Evolutionary conservation across 2,797 vertebrate species (phyloP).

Genomic region (Oceanodroma leucorhoa): DNA sequence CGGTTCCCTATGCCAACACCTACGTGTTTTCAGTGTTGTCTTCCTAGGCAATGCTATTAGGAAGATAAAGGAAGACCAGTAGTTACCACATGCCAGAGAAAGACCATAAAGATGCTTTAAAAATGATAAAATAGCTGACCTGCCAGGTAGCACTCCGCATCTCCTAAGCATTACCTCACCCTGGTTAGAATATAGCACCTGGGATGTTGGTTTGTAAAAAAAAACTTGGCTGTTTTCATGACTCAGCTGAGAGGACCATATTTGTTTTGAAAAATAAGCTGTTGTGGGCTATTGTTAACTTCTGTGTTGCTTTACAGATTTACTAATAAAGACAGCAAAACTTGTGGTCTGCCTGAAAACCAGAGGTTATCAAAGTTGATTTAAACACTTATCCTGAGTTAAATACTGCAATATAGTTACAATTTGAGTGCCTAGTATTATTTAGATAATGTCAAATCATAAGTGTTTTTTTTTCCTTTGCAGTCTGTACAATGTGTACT

Average conservation of each 20-base stretch:
- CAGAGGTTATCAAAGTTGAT: conserved; percentile 5
- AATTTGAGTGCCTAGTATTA: not conserved
- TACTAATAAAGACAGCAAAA: not conserved
- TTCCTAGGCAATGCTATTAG: not conserved
- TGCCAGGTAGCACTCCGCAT: not conserved
- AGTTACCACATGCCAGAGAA: not conserved
- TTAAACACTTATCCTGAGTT: not conserved
- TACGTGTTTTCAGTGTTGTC: not conserved
- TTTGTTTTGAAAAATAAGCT: not conserved
- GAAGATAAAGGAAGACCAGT: not conserved
- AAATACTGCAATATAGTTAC: not conserved
- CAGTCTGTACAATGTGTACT: not conserved
- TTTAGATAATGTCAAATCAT: not conserved
- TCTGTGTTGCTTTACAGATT: not conserved
- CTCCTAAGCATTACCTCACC: not conserved
- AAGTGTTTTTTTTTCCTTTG: not conserved
- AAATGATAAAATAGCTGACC: not conserved
- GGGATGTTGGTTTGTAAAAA: not conserved
- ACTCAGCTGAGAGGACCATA: not conserved
- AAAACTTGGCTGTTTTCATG: not conserved
- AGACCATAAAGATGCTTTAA: not conserved
- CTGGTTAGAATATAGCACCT: not conserved
- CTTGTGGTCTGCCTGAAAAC: not conserved
- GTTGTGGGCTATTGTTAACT: not conserved
- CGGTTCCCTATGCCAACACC: not conserved